These are phyloP conservation scores for Archivesica marissinica DNA, from an alignment of 1,140 invertebrate genomes.

Conservation along the genomic window DNA sequence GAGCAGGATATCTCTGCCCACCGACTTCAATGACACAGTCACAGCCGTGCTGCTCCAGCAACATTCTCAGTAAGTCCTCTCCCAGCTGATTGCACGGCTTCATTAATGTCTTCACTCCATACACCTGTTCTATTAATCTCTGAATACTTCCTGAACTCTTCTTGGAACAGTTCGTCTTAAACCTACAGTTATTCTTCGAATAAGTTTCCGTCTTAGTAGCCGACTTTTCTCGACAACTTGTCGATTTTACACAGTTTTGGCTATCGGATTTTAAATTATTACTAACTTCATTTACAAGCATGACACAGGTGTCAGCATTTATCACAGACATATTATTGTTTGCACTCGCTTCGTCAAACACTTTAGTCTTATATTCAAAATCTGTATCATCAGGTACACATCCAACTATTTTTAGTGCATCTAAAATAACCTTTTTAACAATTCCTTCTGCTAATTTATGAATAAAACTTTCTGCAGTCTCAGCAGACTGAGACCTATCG, in stretches of 20 bases:
- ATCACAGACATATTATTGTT: not conserved
- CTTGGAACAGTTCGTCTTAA: not conserved
- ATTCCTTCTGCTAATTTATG: constrained; percentile 9
- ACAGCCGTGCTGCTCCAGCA: constrained; percentile 93
- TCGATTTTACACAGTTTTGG: not conserved
- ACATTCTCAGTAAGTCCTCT: constrained; percentile 94
- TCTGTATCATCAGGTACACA: not conserved
- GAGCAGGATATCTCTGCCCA: constrained; percentile 91
- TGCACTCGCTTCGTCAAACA: not conserved
- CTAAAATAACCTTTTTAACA: constrained; percentile 37
- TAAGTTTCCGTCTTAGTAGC: not conserved
- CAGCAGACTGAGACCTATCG: no score
- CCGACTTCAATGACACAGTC: constrained; percentile 91
- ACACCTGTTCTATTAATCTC: not conserved
- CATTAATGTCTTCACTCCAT: not conserved
- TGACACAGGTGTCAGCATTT: not conserved
- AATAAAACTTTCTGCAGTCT: not conserved
- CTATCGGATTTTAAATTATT: no score
- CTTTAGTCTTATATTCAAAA: not conserved
- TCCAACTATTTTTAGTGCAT: constrained; percentile 31
- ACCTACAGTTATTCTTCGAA: not conserved
- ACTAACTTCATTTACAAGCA: not conserved
- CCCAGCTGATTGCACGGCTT: constrained; percentile 88
- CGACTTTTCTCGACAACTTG: not conserved
- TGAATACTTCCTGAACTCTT: not conserved